phyloP scores from a whole-genome alignment of 2,888 invertebrate species.

The Eilema griseolum region DNA sequence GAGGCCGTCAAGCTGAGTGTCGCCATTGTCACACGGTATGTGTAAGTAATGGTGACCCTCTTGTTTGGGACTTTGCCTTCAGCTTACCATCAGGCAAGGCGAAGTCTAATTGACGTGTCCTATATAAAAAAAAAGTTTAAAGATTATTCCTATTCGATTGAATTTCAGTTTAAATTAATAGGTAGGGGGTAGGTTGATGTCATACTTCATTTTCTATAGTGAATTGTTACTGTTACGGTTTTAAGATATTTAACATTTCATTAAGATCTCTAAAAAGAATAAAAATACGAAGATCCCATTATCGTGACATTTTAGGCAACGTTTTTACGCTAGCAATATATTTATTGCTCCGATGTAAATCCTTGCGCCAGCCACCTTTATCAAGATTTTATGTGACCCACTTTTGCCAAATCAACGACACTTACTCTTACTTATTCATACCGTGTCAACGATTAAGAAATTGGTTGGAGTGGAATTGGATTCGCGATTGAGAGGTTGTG shows the following conservation, averaged over 20 bases:
- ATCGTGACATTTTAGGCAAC: neutral
- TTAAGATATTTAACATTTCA: too few species aligned
- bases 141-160: neutral
- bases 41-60: too few species aligned
- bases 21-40: too few species aligned
- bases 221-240: too few species aligned
- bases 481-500: neutral
- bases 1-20: too few species aligned
- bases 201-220: too few species aligned
- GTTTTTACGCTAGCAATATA: neutral
- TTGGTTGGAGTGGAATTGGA: neutral
- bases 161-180: neutral
- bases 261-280: too few species aligned
- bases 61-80: too few species aligned
- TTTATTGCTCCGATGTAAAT: neutral
- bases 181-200: neutral
- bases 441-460: neutral
- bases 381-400: neutral
- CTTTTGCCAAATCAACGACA: neutral
- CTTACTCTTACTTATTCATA: conserved; percentile 1
- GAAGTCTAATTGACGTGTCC: too few species aligned
- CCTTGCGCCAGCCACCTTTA: neutral
- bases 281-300: neutral
- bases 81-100: too few species aligned
- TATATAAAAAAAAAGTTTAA: too few species aligned